Percentiles rank a stretch among this genome's conserved stretches.
Conservation (phyloP, 2,888 invertebrate genomes). For the Chesias legatella region DNA sequence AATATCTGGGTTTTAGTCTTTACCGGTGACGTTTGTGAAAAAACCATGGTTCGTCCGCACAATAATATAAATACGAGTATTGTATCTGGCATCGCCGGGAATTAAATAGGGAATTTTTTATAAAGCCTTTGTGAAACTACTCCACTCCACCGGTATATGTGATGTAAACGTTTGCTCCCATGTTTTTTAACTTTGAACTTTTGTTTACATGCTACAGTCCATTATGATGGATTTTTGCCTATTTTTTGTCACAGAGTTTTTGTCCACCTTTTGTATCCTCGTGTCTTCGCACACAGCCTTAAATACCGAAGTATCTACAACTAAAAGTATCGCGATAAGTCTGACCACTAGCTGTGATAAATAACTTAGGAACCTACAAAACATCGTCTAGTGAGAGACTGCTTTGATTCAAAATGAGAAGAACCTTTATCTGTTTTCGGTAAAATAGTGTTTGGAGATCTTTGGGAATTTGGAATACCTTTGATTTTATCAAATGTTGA, state of each 20-base stretch:
- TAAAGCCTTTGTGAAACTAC: slow-evolving; percentile 31
- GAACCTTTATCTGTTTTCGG: no score
- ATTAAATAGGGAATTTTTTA: slow-evolving; percentile 44
- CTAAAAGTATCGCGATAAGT: no score
- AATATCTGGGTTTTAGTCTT: not conserved
- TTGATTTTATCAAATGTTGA: no score
- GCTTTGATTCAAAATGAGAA: no score
- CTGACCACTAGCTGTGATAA: no score
- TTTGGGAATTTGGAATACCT: no score
- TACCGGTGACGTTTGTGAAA: slow-evolving; percentile 14
- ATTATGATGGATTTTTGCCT: not conserved
- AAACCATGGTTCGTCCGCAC: slow-evolving; percentile 38
- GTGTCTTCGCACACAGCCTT: no score
- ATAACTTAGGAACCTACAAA: no score
- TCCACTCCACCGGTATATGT: slow-evolving; percentile 5
- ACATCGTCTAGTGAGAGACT: no score
- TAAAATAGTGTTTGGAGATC: no score
- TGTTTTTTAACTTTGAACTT: slow-evolving; percentile 5
- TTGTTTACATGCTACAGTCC: not conserved
- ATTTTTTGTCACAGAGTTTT: not conserved
- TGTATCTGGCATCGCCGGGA: slow-evolving; percentile 28
- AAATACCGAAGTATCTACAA: no score
- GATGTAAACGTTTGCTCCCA: slow-evolving; percentile 9
- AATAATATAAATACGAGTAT: slow-evolving; percentile 33
- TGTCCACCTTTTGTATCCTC: not conserved